Conservation (phyloP, 2,797 vertebrate species). For the Acipenser transmontanus region DNA sequence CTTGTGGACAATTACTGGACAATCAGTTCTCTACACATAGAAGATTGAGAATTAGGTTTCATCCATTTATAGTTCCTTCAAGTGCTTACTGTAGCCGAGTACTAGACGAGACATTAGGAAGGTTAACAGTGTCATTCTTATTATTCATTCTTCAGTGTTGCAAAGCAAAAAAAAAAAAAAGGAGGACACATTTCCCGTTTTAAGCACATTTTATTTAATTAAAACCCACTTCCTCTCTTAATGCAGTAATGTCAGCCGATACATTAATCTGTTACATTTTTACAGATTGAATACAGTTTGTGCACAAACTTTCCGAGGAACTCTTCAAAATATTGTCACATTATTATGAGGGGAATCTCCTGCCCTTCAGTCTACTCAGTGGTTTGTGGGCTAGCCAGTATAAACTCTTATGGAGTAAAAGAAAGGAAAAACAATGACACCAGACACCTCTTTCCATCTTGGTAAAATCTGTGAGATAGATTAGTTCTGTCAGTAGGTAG, state of each 20-base stretch:
- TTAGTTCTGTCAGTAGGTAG: neutral
- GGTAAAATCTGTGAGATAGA: neutral
- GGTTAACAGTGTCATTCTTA: too few relatives aligned
- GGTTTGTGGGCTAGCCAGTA: too few relatives aligned
- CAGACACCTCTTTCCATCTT: neutral
- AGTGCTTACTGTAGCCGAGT: too few relatives aligned
- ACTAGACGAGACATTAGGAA: too few relatives aligned
- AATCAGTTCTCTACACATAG: too few relatives aligned
- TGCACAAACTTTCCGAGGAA: conserved; percentile 21
- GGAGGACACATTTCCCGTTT: neutral
- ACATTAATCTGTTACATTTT: conserved; percentile 14
- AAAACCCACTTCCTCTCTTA: conserved; percentile 34
- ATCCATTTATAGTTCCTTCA: too few relatives aligned
- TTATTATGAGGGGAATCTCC: conserved; percentile 28
- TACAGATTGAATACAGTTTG: conserved; percentile 19
- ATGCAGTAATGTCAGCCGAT: conserved; percentile 26
- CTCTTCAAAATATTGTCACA: conserved; percentile 23
- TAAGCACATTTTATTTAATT: conserved; percentile 47
- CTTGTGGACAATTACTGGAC: too few relatives aligned
- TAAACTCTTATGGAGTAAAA: too few relatives aligned
- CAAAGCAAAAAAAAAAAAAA: neutral
- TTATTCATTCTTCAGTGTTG: too few relatives aligned
- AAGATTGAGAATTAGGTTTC: too few relatives aligned
- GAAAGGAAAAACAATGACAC: neutral
- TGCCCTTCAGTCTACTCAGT: conserved; percentile 10